Conservation (phyloP, 2,113 vertebrate genomes). For the Diadophis punctatus region DNA sequence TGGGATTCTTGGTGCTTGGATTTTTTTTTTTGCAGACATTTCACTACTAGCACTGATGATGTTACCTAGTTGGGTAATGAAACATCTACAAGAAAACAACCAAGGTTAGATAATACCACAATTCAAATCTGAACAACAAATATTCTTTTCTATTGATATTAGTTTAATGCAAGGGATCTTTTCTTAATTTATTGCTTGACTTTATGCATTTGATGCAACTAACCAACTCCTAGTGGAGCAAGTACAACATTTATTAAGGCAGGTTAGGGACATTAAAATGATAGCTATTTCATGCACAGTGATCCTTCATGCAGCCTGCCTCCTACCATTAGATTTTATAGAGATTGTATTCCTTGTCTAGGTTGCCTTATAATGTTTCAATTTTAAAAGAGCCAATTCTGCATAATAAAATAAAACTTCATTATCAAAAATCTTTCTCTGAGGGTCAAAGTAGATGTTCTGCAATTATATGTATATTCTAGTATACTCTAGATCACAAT, state of each 20-base stretch:
- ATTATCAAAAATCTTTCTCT: background rate
- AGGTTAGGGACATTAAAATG: background rate
- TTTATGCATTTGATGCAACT: background rate
- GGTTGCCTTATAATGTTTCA: background rate
- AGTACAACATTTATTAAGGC: background rate
- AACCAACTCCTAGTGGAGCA: background rate
- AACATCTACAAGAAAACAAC: background rate
- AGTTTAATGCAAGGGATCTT: background rate
- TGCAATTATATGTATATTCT: background rate
- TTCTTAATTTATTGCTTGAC: background rate
- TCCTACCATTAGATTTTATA: background rate
- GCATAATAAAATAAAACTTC: background rate
- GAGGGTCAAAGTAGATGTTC: background rate
- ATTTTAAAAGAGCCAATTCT: background rate
- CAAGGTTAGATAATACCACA: background rate
- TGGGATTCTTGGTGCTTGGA: background rate
- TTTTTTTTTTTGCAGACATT: background rate
- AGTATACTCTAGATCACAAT: background rate
- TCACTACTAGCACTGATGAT: background rate
- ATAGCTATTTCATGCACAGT: background rate
- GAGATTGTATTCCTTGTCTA: background rate
- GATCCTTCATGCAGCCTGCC: background rate
- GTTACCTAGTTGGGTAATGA: background rate
- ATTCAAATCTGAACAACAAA: background rate
- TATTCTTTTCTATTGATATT: background rate